Evolutionary conservation across 2,797 vertebrate genomes (phyloP), one percentile per base, ranked within the genome.

Genomic region (Oreochromis mossambicus): DNA sequence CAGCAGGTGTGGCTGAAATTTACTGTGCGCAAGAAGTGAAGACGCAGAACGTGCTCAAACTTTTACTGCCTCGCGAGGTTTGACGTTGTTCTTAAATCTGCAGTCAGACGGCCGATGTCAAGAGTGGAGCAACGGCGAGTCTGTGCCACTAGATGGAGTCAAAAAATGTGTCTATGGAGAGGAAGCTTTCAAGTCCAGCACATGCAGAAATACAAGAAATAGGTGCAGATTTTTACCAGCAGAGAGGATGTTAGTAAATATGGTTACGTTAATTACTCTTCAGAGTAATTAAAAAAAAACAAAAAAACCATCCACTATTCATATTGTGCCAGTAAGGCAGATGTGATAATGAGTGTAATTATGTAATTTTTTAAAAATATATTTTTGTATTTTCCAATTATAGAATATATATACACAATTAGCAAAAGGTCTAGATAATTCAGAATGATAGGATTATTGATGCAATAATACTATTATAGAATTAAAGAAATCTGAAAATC

Each of bases 111-210:
- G 66, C 21, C 7, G 5, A 7, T 3, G 24, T 26, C 66, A 26
- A 26, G 38, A 26, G 38, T 46, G 68, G 43, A n/a, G 70, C 43
- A 75, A 50, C 43, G n/a, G 43, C 43, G 2, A 75, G 46, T 77
- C 51, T 75, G 1, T 8, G 19, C 94, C 95, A 95, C 93, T 92
- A 95, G 95, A 93, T 94, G 95, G 94, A 83, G 92, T 87, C 87
- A 82, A 81, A 70, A 83, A 88, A 85, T 5, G 7, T 12, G 43
- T 50, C 10, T 50, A 13, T 4, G 26, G 38, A 19, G 46, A 29
- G 50, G n/a, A 52, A 63, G 68, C 36, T 83, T 77, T 78, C 8
- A 76, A 81, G 43, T 76, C 19, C 54, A 5, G 21, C 14, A 34
- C 32, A 11, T 81, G 70, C 61, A 81, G 13, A 54, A 17, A 41